phyloP scores from a whole-genome alignment of 2,797 vertebrate genomes.

The Threskiornis aethiopicus region DNA sequence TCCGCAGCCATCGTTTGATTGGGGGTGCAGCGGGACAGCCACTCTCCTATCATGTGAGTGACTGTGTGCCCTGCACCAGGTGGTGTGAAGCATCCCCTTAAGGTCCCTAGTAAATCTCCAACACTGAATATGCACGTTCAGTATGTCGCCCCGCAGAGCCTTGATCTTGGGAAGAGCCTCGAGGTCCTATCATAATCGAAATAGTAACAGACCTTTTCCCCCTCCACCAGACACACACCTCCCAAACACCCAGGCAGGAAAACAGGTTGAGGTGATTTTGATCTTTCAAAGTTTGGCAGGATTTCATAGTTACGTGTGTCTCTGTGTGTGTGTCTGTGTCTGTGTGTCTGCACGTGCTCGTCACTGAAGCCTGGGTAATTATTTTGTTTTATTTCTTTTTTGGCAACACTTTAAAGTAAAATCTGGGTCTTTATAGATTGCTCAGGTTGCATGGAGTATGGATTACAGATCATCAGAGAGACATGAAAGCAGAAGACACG shows the following conservation, averaged over 20 bases:
- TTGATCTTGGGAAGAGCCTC: neutral
- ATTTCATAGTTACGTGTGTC: neutral
- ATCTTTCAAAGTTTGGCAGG: neutral
- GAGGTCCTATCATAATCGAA: neutral
- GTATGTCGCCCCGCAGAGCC: neutral
- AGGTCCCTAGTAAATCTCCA: neutral
- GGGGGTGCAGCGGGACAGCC: neutral
- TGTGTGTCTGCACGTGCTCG: neutral
- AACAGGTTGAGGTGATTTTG: neutral
- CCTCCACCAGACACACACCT: neutral
- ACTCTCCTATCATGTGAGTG: rapidly evolving
- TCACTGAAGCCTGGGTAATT: conserved; percentile 11
- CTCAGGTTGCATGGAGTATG: conserved; percentile 53
- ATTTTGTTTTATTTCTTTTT: conserved; percentile 54
- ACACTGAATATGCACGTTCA: neutral
- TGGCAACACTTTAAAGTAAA: conserved; percentile 61
- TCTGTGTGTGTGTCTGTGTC: neutral
- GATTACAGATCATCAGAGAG: conserved; percentile 54
- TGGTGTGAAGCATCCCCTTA: neutral
- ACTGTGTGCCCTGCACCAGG: neutral
- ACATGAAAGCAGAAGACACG: conserved; percentile 45
- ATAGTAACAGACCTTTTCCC: neutral
- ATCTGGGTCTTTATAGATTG: conserved; percentile 58
- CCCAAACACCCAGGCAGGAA: neutral
- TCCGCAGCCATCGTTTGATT: rapidly evolving